These are phyloP conservation scores for Tromatobia lineatoria DNA, from an alignment of 2,888 invertebrate species.

Conservation along the genomic window DNA sequence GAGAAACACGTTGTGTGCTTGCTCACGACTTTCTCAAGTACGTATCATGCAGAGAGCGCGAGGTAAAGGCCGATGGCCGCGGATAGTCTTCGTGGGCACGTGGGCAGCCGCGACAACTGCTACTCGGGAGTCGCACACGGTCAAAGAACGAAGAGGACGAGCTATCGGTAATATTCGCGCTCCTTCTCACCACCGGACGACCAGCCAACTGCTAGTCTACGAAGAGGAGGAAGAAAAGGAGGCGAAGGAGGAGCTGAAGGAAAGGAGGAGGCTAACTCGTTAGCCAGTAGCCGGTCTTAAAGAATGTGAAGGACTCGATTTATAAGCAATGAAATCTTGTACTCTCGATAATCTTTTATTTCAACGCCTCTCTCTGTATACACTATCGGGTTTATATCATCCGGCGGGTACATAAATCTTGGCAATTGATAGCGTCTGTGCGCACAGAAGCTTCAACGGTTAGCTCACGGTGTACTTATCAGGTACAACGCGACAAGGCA, in stretches of 20 bases:
- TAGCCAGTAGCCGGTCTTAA: neutral
- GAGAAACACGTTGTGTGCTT: neutral
- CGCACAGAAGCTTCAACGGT: slow-evolving; percentile 10
- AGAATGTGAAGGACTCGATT: slow-evolving; percentile 42
- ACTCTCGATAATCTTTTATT: slow-evolving; percentile 19
- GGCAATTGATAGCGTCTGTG: neutral
- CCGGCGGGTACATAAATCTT: slow-evolving; percentile 37
- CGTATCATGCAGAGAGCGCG: slow-evolving; percentile 38
- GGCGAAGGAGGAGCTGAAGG: neutral
- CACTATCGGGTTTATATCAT: slow-evolving; percentile 16
- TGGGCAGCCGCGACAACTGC: slow-evolving; percentile 48
- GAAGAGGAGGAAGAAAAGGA: slow-evolving; percentile 9
- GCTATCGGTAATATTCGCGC: slow-evolving; percentile 23
- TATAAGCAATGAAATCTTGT: slow-evolving; percentile 14
- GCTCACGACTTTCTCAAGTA: slow-evolving; percentile 49
- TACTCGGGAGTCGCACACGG: slow-evolving; percentile 30
- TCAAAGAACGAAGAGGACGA: slow-evolving; percentile 55
- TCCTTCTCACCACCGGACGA: slow-evolving; percentile 25
- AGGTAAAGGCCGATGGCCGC: slow-evolving; percentile 68
- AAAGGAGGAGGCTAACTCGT: slow-evolving; percentile 36
- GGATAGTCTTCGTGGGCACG: slow-evolving; percentile 64
- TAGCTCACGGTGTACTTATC: slow-evolving; percentile 23
- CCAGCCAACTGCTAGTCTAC: neutral
- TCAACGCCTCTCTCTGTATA: slow-evolving; percentile 1
- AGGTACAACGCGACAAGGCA: slow-evolving; percentile 19